These are phyloP conservation scores for Trissoscelio sp. DNA, from an alignment of 2,888 invertebrate species.

Conservation along the genomic window DNA sequence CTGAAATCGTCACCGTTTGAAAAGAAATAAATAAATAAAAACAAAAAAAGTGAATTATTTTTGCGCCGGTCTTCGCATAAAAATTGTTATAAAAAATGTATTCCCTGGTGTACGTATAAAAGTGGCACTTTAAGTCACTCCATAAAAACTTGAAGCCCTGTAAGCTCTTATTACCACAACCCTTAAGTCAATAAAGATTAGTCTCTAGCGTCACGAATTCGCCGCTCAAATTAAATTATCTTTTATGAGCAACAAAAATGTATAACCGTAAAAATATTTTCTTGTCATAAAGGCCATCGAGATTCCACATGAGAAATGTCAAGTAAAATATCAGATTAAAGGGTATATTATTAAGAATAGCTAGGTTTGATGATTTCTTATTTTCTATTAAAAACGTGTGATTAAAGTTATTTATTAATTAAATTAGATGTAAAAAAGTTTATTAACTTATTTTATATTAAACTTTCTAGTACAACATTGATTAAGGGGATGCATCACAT, in stretches of 20 bases:
- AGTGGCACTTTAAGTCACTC: slow-evolving; percentile 47
- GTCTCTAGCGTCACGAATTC: slow-evolving; percentile 18
- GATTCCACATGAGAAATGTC: background rate
- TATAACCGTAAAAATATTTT: slow-evolving; percentile 29
- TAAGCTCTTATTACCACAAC: slow-evolving; percentile 61
- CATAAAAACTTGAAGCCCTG: slow-evolving; percentile 47
- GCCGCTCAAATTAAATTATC: slow-evolving; percentile 36
- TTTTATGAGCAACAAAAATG: slow-evolving; percentile 19
- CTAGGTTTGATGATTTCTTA: too few species aligned
- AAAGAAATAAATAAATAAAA: background rate
- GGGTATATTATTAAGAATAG: too few species aligned
- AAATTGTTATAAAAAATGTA: slow-evolving; percentile 45
- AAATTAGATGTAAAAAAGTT: too few species aligned
- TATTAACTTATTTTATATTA: too few species aligned
- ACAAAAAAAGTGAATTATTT: too few species aligned
- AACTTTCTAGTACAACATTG: too few species aligned
- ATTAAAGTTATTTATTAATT: too few species aligned
- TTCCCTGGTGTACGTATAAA: slow-evolving; percentile 21
- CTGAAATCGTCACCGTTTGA: slow-evolving; percentile 14
- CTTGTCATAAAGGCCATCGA: background rate
- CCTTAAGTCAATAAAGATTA: slow-evolving; percentile 52
- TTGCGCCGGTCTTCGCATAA: too few species aligned
- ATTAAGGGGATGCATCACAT: too few species aligned
- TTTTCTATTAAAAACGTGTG: background rate
- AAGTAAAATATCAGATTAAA: background rate